A percentile compares a stretch with the other conserved stretches of the same genome.
phyloP scores from a whole-genome alignment of 2,797 vertebrate genomes.

The Ataeniobius toweri region DNA sequence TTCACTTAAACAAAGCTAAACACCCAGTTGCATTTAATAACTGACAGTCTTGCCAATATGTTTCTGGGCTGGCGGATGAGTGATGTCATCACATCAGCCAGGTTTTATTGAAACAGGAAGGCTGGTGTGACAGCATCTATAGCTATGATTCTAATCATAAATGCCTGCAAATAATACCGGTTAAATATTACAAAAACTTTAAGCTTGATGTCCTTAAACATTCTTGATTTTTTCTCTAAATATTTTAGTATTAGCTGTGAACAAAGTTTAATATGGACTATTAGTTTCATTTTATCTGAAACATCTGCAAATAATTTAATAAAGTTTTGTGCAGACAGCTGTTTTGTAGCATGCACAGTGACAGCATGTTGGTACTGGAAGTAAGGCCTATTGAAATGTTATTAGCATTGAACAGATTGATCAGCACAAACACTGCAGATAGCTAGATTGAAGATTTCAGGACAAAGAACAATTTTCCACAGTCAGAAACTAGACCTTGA shows the following conservation, averaged over 20 bases:
- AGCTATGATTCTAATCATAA: slow-evolving; percentile 13
- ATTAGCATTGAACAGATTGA: background rate
- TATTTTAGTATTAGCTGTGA: background rate
- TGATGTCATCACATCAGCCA: background rate
- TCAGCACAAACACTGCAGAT: background rate
- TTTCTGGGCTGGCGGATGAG: slow-evolving; percentile 30
- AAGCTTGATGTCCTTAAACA: slow-evolving; percentile 4
- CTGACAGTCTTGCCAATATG: slow-evolving; percentile 26
- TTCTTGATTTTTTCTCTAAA: background rate
- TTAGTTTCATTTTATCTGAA: background rate
- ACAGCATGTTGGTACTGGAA: too few relatives aligned
- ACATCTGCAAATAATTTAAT: background rate
- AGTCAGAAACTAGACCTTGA: background rate
- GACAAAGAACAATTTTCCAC: background rate
- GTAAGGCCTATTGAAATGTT: too few relatives aligned
- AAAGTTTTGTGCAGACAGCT: background rate
- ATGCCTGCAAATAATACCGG: background rate
- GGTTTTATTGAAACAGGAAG: slow-evolving; percentile 19
- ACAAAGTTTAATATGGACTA: background rate
- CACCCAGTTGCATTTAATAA: slow-evolving; percentile 17
- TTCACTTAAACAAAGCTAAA: slow-evolving; percentile 21
- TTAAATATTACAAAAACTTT: slow-evolving; percentile 7
- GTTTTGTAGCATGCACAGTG: background rate
- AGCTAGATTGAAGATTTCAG: too few relatives aligned
- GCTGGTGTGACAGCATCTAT: slow-evolving; percentile 19